These are phyloP conservation scores for Zophobas atratus DNA, from an alignment of 1,140 invertebrate species.

Conservation along the genomic window DNA sequence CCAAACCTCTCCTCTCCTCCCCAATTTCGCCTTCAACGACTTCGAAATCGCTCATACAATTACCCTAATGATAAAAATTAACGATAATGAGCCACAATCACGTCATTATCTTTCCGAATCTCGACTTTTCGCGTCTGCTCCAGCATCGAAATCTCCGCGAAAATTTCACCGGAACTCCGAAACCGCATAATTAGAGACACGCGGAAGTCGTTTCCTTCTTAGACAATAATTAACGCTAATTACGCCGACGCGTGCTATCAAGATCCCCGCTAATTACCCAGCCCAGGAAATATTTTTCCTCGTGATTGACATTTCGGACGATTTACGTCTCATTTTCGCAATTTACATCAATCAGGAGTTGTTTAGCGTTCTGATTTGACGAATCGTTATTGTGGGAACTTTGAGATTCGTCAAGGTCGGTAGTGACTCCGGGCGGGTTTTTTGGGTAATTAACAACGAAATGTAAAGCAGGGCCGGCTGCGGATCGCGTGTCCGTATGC, in stretches of 20 bases:
- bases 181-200: background rate
- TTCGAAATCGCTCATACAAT: background rate
- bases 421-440: no score
- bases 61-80: background rate
- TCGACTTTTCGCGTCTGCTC: background rate
- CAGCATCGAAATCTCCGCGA: background rate
- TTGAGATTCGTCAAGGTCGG: background rate
- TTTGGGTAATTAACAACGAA: no score
- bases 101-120: background rate
- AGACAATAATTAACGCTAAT: background rate
- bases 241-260: conserved; percentile 1
- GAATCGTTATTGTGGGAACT: background rate
- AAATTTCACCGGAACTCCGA: conserved; percentile 18
- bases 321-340: background rate
- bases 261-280: background rate
- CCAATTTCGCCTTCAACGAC: background rate
- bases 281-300: background rate
- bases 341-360: background rate
- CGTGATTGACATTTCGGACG: background rate
- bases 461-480: no score
- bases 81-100: conserved; percentile 14
- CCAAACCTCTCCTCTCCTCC: background rate
- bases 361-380: background rate
- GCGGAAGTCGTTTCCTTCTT: background rate
- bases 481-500: no score